phyloP scores from a whole-genome alignment of 2,888 invertebrate genomes.

The Punctoribates punctum region DNA sequence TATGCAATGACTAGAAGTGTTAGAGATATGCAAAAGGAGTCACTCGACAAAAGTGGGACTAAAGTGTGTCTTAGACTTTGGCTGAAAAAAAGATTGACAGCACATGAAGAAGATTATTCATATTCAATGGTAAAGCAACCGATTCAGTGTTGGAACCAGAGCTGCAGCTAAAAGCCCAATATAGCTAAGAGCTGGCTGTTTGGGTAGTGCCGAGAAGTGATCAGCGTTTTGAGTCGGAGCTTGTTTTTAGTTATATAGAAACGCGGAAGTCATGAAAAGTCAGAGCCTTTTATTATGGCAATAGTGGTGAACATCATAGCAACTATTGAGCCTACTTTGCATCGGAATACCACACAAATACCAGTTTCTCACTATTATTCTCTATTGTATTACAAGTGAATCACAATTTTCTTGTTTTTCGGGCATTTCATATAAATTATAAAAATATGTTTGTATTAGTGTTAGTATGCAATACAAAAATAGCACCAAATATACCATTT shows the following conservation, averaged over 20 bases:
- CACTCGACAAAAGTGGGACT: neutral
- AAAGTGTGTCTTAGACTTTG: neutral
- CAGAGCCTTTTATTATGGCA: neutral
- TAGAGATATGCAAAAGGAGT: too few relatives aligned
- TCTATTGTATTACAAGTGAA: neutral
- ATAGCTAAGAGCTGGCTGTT: neutral
- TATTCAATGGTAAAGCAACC: neutral
- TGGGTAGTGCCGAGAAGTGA: neutral
- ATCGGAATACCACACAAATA: neutral
- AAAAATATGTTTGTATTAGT: too few relatives aligned
- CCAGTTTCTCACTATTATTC: neutral
- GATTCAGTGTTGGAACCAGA: too few relatives aligned
- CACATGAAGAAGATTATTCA: neutral
- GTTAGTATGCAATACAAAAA: conserved; percentile 13
- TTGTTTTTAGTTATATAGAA: conserved; percentile 22
- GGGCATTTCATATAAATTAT: neutral
- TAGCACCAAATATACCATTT: neutral
- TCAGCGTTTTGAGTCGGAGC: neutral
- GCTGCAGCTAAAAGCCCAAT: too few relatives aligned
- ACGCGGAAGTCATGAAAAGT: conserved; percentile 17
- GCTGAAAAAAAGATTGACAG: neutral
- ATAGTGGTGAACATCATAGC: conserved; percentile 18
- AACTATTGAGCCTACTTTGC: neutral
- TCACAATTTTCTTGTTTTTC: neutral
- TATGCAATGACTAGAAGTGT: too few relatives aligned